These are phyloP conservation scores for Schrankia costaestrigalis DNA, from an alignment of 2,888 invertebrate genomes.

Conservation along the genomic window DNA sequence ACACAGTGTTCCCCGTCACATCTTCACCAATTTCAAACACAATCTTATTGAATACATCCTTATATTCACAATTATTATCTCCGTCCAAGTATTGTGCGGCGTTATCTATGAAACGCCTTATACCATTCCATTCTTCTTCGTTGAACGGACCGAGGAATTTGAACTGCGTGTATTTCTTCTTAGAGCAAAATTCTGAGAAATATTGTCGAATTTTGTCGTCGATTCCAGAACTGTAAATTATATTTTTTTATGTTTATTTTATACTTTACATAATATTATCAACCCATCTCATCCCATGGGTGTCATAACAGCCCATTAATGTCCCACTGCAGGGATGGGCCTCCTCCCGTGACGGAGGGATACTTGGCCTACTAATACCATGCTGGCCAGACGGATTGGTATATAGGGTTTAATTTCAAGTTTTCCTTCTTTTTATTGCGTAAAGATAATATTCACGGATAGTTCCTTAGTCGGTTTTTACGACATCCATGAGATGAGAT, in stretches of 20 bases:
- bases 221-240: not conserved
- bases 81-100: conserved; percentile 6
- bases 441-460: no score
- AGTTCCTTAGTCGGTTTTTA: no score
- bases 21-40: conserved; percentile 35
- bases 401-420: no score
- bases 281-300: no score
- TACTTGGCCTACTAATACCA: no score
- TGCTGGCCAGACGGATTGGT: no score
- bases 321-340: no score
- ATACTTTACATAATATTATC: no score
- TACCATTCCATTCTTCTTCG: conserved; percentile 28
- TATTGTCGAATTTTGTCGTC: conserved; percentile 35
- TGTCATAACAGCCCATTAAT: no score
- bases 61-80: not conserved
- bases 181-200: conserved; percentile 41
- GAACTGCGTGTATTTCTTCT: conserved; percentile 37
- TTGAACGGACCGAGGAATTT: conserved; percentile 51
- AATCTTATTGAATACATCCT: conserved; percentile 23
- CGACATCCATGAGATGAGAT: no score
- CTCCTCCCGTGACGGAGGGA: no score
- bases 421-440: no score
- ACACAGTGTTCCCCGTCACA: conserved; percentile 46
- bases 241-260: not conserved
- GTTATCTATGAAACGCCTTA: conserved; percentile 39